A percentile compares a stretch with the other conserved stretches of the same genome.
phyloP scores from a whole-genome alignment of 2,797 vertebrate species.

The Gymnopithys bicolor region DNA sequence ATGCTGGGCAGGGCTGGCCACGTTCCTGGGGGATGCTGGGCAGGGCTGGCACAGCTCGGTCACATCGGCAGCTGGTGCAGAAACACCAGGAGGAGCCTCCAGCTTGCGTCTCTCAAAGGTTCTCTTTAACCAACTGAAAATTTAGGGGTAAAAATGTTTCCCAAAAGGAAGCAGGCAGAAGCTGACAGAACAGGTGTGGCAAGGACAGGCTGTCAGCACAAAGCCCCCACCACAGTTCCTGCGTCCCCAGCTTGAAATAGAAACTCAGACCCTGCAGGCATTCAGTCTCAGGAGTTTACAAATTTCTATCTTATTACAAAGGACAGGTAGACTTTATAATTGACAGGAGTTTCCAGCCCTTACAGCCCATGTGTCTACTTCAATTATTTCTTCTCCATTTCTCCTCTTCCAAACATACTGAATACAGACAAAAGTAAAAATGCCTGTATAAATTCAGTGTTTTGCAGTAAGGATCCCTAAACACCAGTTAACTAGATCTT shows the following conservation, averaged over 20 bases:
- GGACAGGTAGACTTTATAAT: conserved; percentile 29
- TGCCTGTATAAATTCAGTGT: background rate
- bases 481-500: background rate
- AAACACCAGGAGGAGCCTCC: background rate
- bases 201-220: background rate
- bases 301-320: background rate
- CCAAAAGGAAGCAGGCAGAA: background rate
- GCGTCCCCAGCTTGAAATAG: background rate
- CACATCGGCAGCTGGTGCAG: rapidly evolving
- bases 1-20: background rate
- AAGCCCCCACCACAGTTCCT: rapidly evolving
- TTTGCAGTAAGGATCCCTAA: background rate
- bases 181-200: background rate
- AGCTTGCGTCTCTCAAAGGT: background rate
- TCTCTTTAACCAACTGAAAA: background rate
- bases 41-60: background rate
- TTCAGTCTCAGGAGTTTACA: background rate
- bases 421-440: background rate
- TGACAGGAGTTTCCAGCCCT: background rate
- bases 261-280: background rate
- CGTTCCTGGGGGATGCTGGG: rapidly evolving
- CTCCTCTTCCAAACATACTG: background rate
- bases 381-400: conserved; percentile 1
- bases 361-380: conserved; percentile 1
- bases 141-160: background rate